A percentile compares a stretch with the other conserved stretches of the same genome.
Conservation (phyloP, 1,140 invertebrate genomes). For the Drosophila sulfurigaster region DNA sequence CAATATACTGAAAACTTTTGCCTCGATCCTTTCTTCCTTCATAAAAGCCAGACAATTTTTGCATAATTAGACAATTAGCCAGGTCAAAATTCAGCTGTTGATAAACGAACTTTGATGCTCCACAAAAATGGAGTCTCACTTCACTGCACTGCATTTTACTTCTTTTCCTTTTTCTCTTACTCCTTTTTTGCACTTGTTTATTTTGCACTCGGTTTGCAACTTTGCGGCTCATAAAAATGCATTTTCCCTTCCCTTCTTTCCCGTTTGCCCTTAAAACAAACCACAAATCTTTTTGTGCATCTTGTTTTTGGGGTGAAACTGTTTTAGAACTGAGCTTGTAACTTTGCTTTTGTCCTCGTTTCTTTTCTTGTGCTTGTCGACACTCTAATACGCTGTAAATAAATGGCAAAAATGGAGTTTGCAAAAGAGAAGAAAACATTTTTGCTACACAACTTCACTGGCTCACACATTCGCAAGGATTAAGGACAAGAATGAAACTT, state of each 20-base stretch:
- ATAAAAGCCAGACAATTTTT: slow-evolving; percentile 22
- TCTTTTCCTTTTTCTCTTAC: background rate
- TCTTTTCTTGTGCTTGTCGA: background rate
- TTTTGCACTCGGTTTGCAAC: slow-evolving; percentile 32
- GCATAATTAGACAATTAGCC: slow-evolving; percentile 51
- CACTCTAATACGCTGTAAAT: slow-evolving; percentile 8
- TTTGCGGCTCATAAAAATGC: slow-evolving; percentile 47
- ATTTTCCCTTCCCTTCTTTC: background rate
- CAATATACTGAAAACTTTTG: slow-evolving; percentile 34
- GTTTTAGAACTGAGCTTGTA: slow-evolving; percentile 17
- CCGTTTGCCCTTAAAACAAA: background rate
- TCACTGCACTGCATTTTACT: background rate
- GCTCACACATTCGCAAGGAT: too few relatives aligned
- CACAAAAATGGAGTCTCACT: slow-evolving; percentile 2
- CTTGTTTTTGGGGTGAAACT: slow-evolving; percentile 30
- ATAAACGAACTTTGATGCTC: slow-evolving; percentile 22
- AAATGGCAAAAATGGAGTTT: too few relatives aligned
- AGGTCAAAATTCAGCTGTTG: slow-evolving; percentile 17
- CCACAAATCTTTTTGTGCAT: slow-evolving; percentile 51
- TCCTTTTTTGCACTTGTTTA: slow-evolving; percentile 31
- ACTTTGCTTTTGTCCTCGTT: slow-evolving; percentile 14
- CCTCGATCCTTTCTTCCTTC: background rate
- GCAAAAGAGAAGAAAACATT: too few relatives aligned
- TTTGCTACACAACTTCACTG: too few relatives aligned
- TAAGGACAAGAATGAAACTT: too few relatives aligned